Evolutionary conservation across 2,888 invertebrate species (phyloP).

Genomic region (Andrena minutula): DNA sequence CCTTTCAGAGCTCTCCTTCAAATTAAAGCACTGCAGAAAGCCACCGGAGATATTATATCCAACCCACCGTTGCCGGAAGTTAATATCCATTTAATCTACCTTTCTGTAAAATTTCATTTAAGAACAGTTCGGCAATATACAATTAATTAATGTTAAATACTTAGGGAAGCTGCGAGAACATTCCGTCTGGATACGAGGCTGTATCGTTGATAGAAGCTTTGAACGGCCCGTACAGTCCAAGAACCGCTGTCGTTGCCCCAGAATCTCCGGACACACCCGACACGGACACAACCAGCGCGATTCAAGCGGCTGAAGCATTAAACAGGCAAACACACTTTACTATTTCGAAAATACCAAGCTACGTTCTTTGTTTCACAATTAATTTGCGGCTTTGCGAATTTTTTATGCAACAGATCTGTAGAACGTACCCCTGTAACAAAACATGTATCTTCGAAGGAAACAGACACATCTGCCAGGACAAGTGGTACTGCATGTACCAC

Average conservation of each 20-base stretch:
- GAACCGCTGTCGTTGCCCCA: constrained; percentile 84
- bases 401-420: constrained; percentile 73
- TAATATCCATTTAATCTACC: constrained; percentile 69
- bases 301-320: constrained; percentile 89
- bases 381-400: constrained; percentile 7
- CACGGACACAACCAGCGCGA: constrained; percentile 88
- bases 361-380: not conserved
- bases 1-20: constrained; percentile 98
- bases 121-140: constrained; percentile 1
- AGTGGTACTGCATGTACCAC: constrained; percentile 81
- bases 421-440: constrained; percentile 82
- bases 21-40: constrained; percentile 96
- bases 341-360: not conserved
- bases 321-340: constrained; percentile 85
- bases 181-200: constrained; percentile 97
- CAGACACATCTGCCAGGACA: constrained; percentile 78
- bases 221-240: constrained; percentile 93
- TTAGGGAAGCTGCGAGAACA: constrained; percentile 92
- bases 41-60: constrained; percentile 85
- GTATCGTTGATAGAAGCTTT: constrained; percentile 97
- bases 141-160: constrained; percentile 41
- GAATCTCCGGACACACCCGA: constrained; percentile 87
- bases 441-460: constrained; percentile 79
- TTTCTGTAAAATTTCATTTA: constrained; percentile 5
- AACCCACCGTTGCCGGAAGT: constrained; percentile 88